phyloP scores from a whole-genome alignment of 2,113 vertebrate genomes.

The Nicator chloris region DNA sequence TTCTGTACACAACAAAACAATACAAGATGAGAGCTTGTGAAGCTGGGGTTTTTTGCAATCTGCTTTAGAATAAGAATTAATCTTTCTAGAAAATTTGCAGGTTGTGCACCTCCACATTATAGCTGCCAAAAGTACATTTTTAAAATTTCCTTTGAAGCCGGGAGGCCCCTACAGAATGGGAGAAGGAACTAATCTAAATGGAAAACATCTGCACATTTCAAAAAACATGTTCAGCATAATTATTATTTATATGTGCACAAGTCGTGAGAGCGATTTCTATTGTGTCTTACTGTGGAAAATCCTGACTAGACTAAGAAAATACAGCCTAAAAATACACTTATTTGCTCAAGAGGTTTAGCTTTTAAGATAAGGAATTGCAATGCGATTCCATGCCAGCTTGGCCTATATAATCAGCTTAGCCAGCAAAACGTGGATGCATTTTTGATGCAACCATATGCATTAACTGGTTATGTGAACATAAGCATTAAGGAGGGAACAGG shows the following conservation, averaged over 20 bases:
- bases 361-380: background rate
- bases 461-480: background rate
- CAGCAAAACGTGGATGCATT: background rate
- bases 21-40: background rate
- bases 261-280: background rate
- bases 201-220: conserved; percentile 42
- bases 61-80: background rate
- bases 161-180: background rate
- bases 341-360: background rate
- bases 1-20: background rate
- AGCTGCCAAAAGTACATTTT: conserved; percentile 42
- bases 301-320: background rate
- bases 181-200: conserved; percentile 45
- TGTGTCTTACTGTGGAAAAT: background rate
- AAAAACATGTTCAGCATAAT: background rate
- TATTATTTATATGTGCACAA: conserved; percentile 5
- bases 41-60: background rate
- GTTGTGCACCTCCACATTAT: background rate
- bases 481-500: background rate
- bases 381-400: background rate
- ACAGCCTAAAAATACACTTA: background rate
- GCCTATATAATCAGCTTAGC: background rate
- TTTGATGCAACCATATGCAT: background rate
- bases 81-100: background rate
- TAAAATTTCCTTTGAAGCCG: background rate